Base-by-base conservation (phyloP, 2,113 vertebrate genomes). In the Megalops atlanticus region DNA sequence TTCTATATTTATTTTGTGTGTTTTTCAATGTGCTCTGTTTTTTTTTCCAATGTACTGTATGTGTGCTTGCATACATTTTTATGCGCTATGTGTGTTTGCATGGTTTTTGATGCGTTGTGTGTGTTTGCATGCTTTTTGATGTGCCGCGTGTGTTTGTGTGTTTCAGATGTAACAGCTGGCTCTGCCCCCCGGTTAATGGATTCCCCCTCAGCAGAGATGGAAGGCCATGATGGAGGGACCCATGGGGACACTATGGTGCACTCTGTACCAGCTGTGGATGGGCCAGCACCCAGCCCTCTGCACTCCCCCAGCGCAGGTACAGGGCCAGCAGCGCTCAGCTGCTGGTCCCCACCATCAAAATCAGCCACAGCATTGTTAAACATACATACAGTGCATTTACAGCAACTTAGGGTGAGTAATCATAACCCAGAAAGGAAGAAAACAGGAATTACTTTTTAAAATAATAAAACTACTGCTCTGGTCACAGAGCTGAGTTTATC, bases 231-330 rank as follows among this genome's bases (percentile, higher is more conserved):
- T 33, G 47, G 75, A 40, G 11, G 15, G 3, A 31, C 52, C 3
- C 27, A 1, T 54, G 41, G 39, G 11, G 16, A 16, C 16, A 24
- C 49, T 11, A 12, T 40, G 74, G 40, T 35, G 27, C 21, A 41
- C 47, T 68, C 74, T 4, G 18, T 58, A 47, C 79, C 81, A 10
- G 78, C 68, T 6, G 15, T 77, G 47, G 71, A 71, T 1, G 69
- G 36, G 18, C 38, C 0, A 15, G 14, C 40, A 0, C 21, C 12
- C 16, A 33, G 16, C 21, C 14, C 71, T 33, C 68, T 15, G 12
- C 70, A 39, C 31, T 5, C 76, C 36, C 43, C 49, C 45, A 75
- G 41, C 76, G n/a, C 72, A 79, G 80, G 80, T 72, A 74, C n/a
- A 39, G 14, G 47, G 24, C n/a, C 43, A 36, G 27, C 40, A 49